Evolutionary conservation across 2,797 vertebrate genomes (phyloP).

Genomic region (Argyrosomus regius): DNA sequence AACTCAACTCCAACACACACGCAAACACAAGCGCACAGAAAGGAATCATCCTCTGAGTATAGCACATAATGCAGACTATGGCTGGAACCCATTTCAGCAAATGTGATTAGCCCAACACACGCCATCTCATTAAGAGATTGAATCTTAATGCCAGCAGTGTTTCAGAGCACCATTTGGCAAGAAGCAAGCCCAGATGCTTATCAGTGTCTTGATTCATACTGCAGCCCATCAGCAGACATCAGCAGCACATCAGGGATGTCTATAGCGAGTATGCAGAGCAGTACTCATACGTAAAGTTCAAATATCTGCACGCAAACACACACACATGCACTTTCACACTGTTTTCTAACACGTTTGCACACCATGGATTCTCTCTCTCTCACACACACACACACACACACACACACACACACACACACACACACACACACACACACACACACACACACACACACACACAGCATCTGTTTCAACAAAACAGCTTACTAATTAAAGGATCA

Average conservation of each 20-base stretch:
- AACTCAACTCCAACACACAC: conserved; percentile 3
- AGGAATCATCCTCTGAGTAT: conserved; percentile 52
- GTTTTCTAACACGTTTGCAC: conserved; percentile 18
- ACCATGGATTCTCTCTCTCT: background rate
- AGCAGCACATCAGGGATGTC: conserved; percentile 26
- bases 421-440: background rate
- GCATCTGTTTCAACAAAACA: conserved; percentile 64
- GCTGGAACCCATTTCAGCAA: conserved; percentile 74
- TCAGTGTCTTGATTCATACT: conserved; percentile 49
- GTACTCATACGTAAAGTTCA: background rate
- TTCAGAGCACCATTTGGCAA: conserved; percentile 72
- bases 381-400: conserved; percentile 11
- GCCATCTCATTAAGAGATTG: conserved; percentile 75
- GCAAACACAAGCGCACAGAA: conserved; percentile 14
- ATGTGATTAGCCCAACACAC: conserved; percentile 78
- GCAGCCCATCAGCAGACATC: conserved; percentile 43
- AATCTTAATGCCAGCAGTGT: conserved; percentile 67
- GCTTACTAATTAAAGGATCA: conserved; percentile 61
- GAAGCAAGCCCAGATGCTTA: conserved; percentile 54
- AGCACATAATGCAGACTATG: conserved; percentile 61
- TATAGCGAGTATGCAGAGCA: background rate
- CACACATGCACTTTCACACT: conserved; percentile 13
- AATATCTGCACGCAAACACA: conserved; percentile 18
- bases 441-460: conserved; percentile 21
- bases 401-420: background rate